Evolutionary conservation across 2,113 vertebrate species (phyloP), one percentile per base, ranked within the genome.

Genomic region (Rhizomys pruinosus): DNA sequence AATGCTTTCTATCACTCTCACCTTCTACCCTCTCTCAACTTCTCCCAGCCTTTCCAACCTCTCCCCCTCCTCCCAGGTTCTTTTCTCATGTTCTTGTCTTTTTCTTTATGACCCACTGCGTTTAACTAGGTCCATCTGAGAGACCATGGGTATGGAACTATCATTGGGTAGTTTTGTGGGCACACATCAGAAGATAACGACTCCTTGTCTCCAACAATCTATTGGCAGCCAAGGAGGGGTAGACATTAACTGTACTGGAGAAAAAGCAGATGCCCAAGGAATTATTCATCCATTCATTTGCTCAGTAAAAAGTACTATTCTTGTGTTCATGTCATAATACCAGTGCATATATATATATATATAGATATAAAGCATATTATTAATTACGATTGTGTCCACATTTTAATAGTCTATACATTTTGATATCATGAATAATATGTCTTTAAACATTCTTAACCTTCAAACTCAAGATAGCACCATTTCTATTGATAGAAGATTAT

Each of bases 191-290:
- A 79, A 57, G 55, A 25, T n/a, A 7, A 10, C 57, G 22, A n/a
- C 12, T 16, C 8, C 34, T 57, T 23, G 34, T 57, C 11, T 57
- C 76, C 34, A 9, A 57, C 32, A 37, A 57, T 79, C 19, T 57
- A 23, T 37, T n/a, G 57, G 22, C 37, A 59, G 77, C 32, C 34
- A 79, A 20, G 15, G 6, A 57, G 7, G 11, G 11, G 9, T 57
- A 57, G 5, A 11, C 1, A 42, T 44, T 88, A 90, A 90, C 6
- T 81, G 4, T 72, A 63, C 2, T 42, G 6, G 47, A 90, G 12
- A 23, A 95, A 11, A 84, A 44, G 59, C 37, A 89, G 57, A 19
- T 52, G 87, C 15, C 64, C 52, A 91, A 89, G 90, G 12, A 92
- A 63, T 76, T 32, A 84, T 77, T 93, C 34, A 89, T 82, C 52